A percentile compares a stretch with the other conserved stretches of the same genome.
These are phyloP conservation scores for Hydropotes inermis DNA, from an alignment of 2,113 vertebrate species.

Conservation along the genomic window DNA sequence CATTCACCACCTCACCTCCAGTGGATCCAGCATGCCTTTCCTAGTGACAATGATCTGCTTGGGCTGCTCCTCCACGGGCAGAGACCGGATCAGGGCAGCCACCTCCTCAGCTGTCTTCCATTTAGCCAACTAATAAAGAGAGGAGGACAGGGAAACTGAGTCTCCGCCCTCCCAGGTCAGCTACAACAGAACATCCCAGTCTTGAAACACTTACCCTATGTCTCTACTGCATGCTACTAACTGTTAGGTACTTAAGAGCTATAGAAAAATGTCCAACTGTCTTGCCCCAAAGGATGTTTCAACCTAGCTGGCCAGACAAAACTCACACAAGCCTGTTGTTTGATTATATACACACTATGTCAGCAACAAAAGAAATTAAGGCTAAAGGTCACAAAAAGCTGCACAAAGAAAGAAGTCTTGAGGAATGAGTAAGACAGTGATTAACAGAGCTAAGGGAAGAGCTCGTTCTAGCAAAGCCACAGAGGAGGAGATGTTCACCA, in stretches of 20 bases:
- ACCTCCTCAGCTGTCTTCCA: constrained; percentile 99
- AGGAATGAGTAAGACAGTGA: not conserved
- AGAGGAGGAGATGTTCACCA: not conserved
- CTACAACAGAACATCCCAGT: not conserved
- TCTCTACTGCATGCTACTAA: not conserved
- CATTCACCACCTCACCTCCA: constrained; percentile 86
- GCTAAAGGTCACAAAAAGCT: not conserved
- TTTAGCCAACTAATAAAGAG: constrained; percentile 90
- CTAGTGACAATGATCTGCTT: constrained; percentile 99
- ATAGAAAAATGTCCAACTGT: not conserved
- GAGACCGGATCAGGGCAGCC: constrained; percentile 96
- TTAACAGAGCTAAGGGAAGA: not conserved
- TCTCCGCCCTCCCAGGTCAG: not conserved
- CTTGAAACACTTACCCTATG: not conserved
- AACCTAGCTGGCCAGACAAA: not conserved
- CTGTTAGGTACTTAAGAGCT: not conserved
- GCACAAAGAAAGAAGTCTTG: not conserved
- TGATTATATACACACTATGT: not conserved
- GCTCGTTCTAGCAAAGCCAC: not conserved
- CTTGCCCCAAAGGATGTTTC: not conserved
- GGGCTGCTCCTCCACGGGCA: constrained; percentile 98
- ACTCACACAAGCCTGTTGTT: not conserved
- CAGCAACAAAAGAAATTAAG: constrained; percentile 22
- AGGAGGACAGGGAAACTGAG: not conserved
- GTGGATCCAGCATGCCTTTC: constrained; percentile 98